A percentile compares a stretch with the other conserved stretches of the same genome.
Evolutionary conservation across 1,140 invertebrate genomes (phyloP).

Genomic region (Conus betulinus): DNA sequence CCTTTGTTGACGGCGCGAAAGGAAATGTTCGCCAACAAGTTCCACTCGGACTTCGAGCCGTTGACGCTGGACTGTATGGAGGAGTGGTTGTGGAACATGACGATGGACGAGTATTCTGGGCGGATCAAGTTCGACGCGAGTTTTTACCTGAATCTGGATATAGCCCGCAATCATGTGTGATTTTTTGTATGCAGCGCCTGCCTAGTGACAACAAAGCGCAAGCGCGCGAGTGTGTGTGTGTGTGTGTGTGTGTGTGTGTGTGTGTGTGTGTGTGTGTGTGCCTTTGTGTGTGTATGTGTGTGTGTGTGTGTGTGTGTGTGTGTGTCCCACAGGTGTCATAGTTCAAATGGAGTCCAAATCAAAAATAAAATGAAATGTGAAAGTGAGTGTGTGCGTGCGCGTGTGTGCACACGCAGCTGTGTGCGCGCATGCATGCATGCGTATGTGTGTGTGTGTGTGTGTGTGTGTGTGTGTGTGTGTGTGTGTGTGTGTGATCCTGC

Average conservation of each 20-base stretch:
- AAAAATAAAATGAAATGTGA: too few species aligned
- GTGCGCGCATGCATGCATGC: neutral
- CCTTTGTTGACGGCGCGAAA: constrained; percentile 44
- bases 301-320: neutral
- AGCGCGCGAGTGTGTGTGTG: neutral
- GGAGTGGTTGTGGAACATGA: constrained; percentile 65
- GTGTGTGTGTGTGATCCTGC: neutral
- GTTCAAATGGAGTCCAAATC: too few species aligned
- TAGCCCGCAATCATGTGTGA: constrained; percentile 36
- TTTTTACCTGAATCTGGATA: constrained; percentile 42
- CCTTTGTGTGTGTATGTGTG: neutral
- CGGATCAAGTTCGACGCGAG: constrained; percentile 21
- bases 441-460: neutral
- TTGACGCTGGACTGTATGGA: constrained; percentile 68
- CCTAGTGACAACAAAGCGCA: neutral
- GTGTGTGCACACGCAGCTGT: neutral
- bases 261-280: too few species aligned
- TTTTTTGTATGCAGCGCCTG: too few species aligned
- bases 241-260: neutral
- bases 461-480: neutral
- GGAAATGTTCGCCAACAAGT: constrained; percentile 71
- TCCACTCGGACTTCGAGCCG: constrained; percentile 64
- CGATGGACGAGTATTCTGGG: constrained; percentile 34
- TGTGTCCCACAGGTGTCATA: too few species aligned
- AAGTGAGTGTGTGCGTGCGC: neutral